Base-by-base conservation (phyloP, 2,113 vertebrate species). In the Nothocercus nigrocapillus region DNA sequence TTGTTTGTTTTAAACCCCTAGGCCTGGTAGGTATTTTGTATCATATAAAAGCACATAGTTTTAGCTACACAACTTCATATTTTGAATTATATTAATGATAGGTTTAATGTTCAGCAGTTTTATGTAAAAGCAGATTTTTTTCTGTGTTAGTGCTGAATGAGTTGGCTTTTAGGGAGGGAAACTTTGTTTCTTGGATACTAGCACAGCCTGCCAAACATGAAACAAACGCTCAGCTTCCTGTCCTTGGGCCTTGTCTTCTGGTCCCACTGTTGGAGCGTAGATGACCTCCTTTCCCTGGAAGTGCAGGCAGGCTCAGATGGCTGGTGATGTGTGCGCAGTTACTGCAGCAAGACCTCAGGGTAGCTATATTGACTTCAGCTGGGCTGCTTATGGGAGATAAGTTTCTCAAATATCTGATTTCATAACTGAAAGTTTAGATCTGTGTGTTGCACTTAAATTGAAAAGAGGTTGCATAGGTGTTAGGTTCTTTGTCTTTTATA, bases 221-320 rank as follows among this genome's bases (percentile, higher is more conserved):
- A 53, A 56, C 47, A 66, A 53, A 70, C 8, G 2, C 40, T 22
- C 59, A 22, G 22, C 30, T 85, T 59, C 69, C 4, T 28, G 19
- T 70, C 18, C 14, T 66, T 34, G 25, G 24, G 11, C 64, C 16
- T 63, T 15, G 19, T 47, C 11, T 13, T 68, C 68, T 76, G 75
- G 69, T 70, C 16, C n/a, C 0, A 38, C 40, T 32, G 15, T 85
- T 58, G 64, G 51, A 76, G 64, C 36, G 17, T 9, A 70, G 63
- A 20, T 53, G 7, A 24, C 34, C 69, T 51, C 54, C 7, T 69
- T 40, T 70, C 24, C 5, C 45, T 77, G n/a, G 32, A 53, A 24
- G 40, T 24, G 28, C 25, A 28, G 9, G 40, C 22, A 28, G 38
- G 61, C 4, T 72, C 44, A 0, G 0, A 3, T n/a, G 66, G 15